Percentiles rank a stretch among this genome's conserved stretches.
These are phyloP conservation scores for Gastrophysa polygoni DNA, from an alignment of 2,888 invertebrate species.

Conservation along the genomic window DNA sequence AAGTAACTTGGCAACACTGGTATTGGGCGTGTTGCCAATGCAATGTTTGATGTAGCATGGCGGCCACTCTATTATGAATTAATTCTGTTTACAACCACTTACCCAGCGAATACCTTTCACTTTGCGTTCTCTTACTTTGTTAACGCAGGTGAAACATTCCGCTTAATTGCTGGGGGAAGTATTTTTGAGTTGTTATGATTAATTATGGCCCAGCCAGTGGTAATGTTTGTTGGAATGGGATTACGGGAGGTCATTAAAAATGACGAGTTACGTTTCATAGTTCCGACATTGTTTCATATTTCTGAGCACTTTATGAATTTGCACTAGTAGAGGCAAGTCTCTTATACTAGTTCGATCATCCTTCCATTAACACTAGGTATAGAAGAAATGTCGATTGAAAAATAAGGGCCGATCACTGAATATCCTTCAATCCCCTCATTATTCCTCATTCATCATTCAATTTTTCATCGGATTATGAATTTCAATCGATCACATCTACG, in stretches of 20 bases:
- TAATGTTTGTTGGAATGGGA: slow-evolving; percentile 29
- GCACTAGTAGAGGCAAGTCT: too few species aligned
- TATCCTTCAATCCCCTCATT: too few species aligned
- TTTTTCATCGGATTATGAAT: too few species aligned
- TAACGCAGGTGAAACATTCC: slow-evolving; percentile 43
- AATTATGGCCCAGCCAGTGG: slow-evolving; percentile 27
- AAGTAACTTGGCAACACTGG: too few species aligned
- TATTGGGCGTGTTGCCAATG: not conserved
- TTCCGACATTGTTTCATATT: too few species aligned
- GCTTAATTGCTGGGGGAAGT: slow-evolving; percentile 37
- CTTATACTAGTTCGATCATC: too few species aligned
- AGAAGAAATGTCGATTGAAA: too few species aligned
- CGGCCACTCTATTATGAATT: slow-evolving; percentile 44
- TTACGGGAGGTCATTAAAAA: slow-evolving; percentile 28
- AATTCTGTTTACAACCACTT: slow-evolving; percentile 49
- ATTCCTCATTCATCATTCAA: too few species aligned
- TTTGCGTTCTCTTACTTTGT: slow-evolving; percentile 38
- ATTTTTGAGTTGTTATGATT: slow-evolving; percentile 32
- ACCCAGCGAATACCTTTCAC: slow-evolving; percentile 42
- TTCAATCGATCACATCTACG: too few species aligned
- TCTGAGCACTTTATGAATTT: too few species aligned
- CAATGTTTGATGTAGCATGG: not conserved
- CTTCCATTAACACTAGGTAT: too few species aligned
- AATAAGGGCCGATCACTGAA: too few species aligned
- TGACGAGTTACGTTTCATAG: slow-evolving; percentile 27